Percentiles rank a stretch among this genome's conserved stretches.
Conservation (phyloP, 2,888 invertebrate species). For the Drosophila ochracea region DNA sequence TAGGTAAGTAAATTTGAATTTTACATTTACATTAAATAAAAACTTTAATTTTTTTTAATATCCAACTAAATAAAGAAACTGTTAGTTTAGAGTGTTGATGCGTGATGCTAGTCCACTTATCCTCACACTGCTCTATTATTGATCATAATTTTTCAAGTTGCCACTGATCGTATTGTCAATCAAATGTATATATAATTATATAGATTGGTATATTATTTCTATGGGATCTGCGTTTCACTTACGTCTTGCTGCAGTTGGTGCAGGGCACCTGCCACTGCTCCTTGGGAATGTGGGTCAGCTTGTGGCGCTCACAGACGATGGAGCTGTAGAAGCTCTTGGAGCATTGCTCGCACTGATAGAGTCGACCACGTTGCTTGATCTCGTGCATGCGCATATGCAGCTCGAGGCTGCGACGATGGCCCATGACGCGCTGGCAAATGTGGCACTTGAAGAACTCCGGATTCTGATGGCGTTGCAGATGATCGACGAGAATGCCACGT, state of each 20-base stretch:
- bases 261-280: conserved; percentile 78
- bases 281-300: conserved; percentile 79
- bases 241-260: conserved; percentile 79
- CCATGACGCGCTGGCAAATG: conserved; percentile 76
- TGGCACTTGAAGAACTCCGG: conserved; percentile 83
- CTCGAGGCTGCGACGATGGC: conserved; percentile 75
- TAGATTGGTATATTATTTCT: neutral
- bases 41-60: too few species aligned
- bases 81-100: neutral
- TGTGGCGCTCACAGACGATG: conserved; percentile 77
- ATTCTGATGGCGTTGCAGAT: conserved; percentile 81
- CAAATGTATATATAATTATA: neutral
- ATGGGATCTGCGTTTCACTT: conserved; percentile 22
- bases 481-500: conserved; percentile 81
- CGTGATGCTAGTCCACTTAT: neutral
- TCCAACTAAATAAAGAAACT: too few species aligned
- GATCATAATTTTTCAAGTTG: neutral
- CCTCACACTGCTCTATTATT: neutral
- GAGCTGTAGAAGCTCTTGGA: conserved; percentile 80
- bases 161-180: neutral
- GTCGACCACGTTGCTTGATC: conserved; percentile 70
- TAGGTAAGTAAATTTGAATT: too few species aligned
- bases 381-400: conserved; percentile 78
- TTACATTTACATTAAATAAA: too few species aligned
- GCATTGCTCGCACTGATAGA: conserved; percentile 81